A percentile compares a stretch with the other conserved stretches of the same genome.
These are phyloP conservation scores for Meandrina meandrites DNA, from an alignment of 92 coral and sea anemone species.

Conservation along the genomic window DNA sequence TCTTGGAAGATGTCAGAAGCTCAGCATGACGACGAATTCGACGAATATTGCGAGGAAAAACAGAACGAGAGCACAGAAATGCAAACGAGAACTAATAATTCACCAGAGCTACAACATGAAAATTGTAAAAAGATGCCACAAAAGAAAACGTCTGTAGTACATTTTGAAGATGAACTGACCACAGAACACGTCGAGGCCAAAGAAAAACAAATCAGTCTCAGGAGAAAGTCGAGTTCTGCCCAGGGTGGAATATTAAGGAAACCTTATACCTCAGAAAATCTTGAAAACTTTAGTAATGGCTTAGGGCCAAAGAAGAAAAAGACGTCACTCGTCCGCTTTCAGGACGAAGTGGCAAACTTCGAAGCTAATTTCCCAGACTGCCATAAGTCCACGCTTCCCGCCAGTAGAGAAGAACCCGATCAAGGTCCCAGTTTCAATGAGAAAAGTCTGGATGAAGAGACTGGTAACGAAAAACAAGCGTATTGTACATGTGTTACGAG, in stretches of 20 bases:
- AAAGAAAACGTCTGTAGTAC: conserved; percentile 35
- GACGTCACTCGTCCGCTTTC: conserved; percentile 43
- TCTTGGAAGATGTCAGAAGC: not conserved
- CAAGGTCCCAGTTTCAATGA: not conserved
- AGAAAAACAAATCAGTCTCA: not conserved
- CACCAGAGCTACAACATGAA: not conserved
- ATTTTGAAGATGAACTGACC: conserved; percentile 41
- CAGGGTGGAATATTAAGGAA: conserved; percentile 37
- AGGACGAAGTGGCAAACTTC: conserved; percentile 20
- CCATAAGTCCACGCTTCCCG: not conserved
- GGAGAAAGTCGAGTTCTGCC: not conserved
- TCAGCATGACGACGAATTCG: not conserved
- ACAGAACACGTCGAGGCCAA: not conserved
- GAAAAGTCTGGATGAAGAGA: not conserved
- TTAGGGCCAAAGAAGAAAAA: conserved; percentile 24
- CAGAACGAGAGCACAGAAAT: not conserved
- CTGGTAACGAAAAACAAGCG: not conserved
- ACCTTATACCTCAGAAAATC: not conserved
- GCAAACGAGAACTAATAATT: not conserved
- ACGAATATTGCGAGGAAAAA: not conserved
- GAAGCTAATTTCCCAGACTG: not conserved
- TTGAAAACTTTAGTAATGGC: conserved; percentile 16
- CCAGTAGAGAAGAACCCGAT: not conserved
- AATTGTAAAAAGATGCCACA: not conserved
- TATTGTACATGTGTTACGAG: not conserved